Evolutionary conservation across 2,888 invertebrate species (phyloP).

Genomic region (Barypeithes pellucidus): DNA sequence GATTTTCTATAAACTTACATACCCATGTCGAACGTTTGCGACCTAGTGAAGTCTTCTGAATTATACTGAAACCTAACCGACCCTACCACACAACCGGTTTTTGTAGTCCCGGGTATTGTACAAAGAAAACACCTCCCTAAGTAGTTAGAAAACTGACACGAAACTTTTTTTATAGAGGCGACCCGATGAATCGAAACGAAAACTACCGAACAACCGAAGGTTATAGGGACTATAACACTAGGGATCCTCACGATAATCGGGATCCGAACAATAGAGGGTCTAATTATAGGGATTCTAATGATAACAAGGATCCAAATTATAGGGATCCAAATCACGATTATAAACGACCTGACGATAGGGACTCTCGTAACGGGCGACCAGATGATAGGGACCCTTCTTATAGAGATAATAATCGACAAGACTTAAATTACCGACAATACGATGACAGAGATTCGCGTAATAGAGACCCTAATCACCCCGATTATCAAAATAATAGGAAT

Average conservation of each 20-base stretch:
- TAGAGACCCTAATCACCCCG: slow-evolving; percentile 33
- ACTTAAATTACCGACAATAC: slow-evolving; percentile 20
- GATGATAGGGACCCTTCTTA: slow-evolving; percentile 38
- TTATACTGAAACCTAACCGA: slow-evolving; percentile 43
- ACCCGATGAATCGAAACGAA: slow-evolving; percentile 35
- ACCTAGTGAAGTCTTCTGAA: slow-evolving; percentile 1
- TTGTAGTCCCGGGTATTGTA: slow-evolving; percentile 49
- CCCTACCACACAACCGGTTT: slow-evolving; percentile 34
- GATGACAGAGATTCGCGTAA: slow-evolving; percentile 37
- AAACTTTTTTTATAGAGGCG: slow-evolving; percentile 48
- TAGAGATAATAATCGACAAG: slow-evolving; percentile 2
- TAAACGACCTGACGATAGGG: slow-evolving; percentile 30
- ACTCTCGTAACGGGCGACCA: background rate
- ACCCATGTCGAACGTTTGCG: background rate
- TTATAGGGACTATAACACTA: slow-evolving; percentile 40
- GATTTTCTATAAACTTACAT: background rate
- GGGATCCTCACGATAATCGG: slow-evolving; percentile 28
- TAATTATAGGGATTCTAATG: slow-evolving; percentile 28
- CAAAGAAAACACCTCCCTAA: slow-evolving; percentile 20
- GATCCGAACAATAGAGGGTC: slow-evolving; percentile 31
- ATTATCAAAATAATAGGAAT: slow-evolving; percentile 25
- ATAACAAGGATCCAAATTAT: slow-evolving; percentile 33
- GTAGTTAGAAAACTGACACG: slow-evolving; percentile 45
- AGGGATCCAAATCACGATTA: slow-evolving; percentile 20
- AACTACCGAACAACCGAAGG: slow-evolving; percentile 32